phyloP scores from a whole-genome alignment of 2,888 invertebrate genomes.

The Arctia plantaginis region DNA sequence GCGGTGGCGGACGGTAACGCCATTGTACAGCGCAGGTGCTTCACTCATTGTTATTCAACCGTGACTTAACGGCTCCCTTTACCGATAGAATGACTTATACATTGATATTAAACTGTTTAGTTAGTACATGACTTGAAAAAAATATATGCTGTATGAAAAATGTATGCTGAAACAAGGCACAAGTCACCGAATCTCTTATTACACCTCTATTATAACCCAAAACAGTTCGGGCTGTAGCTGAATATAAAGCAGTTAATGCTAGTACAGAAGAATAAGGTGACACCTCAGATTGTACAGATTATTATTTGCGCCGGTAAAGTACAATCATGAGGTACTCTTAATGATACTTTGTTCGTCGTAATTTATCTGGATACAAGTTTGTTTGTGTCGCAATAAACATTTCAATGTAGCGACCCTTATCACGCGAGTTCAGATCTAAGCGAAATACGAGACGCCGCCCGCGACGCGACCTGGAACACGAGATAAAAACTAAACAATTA shows the following conservation, averaged over 20 bases:
- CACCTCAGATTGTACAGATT: not conserved
- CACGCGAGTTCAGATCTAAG: slow-evolving; percentile 28
- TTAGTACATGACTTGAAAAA: not conserved
- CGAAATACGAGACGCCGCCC: slow-evolving; percentile 22
- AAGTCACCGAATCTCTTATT: too few species aligned
- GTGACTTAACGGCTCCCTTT: not conserved
- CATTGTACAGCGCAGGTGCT: not conserved
- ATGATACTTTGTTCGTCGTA: not conserved
- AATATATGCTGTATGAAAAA: too few species aligned
- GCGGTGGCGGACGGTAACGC: not conserved
- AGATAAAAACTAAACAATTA: slow-evolving; percentile 11
- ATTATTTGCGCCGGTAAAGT: not conserved
- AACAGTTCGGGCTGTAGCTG: too few species aligned
- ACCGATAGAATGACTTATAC: not conserved
- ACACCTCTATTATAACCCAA: too few species aligned
- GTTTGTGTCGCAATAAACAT: slow-evolving; percentile 23
- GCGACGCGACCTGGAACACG: not conserved
- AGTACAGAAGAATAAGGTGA: not conserved
- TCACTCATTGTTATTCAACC: not conserved
- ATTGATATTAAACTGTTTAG: not conserved
- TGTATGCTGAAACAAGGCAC: too few species aligned
- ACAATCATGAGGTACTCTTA: not conserved
- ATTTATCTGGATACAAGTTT: slow-evolving; percentile 8
- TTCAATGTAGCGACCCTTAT: slow-evolving; percentile 34
- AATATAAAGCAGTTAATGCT: too few species aligned